Evolutionary conservation across 2,113 vertebrate genomes (phyloP).

Genomic region (Stercorarius parasiticus): DNA sequence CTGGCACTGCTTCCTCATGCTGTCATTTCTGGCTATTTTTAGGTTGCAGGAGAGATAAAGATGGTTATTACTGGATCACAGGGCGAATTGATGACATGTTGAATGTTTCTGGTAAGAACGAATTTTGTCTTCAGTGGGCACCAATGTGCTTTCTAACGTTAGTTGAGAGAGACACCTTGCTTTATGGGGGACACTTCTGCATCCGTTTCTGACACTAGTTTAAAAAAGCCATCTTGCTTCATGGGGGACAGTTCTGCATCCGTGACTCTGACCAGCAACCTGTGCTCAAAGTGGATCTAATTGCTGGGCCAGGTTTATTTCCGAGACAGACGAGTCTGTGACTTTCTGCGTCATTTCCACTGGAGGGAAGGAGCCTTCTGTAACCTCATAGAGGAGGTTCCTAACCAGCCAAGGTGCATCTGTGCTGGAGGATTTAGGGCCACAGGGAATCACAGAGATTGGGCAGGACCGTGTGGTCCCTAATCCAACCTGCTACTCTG

Average conservation of each 20-base stretch:
- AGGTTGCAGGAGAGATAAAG: conserved; percentile 94
- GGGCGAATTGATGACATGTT: conserved; percentile 98
- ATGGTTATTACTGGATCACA: conserved; percentile 98
- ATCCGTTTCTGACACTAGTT: not conserved
- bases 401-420: not conserved
- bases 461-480: not conserved
- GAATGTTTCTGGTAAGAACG: conserved; percentile 90
- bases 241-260: not conserved
- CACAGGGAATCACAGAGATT: not conserved
- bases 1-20: not conserved
- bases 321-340: not conserved
- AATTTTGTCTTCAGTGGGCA: not conserved
- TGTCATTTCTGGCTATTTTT: conserved; percentile 26
- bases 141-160: not conserved
- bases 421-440: not conserved
- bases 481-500: not conserved
- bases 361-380: not conserved
- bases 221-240: not conserved
- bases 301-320: not conserved
- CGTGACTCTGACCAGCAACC: not conserved
- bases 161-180: not conserved
- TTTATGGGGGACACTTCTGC: not conserved
- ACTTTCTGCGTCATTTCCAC: not conserved
- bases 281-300: not conserved
- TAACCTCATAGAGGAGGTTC: not conserved